Percentiles rank a stretch among this genome's conserved stretches.
These are phyloP conservation scores for Aphelenchoides besseyi DNA, from an alignment of 1,140 invertebrate species.

Conservation along the genomic window DNA sequence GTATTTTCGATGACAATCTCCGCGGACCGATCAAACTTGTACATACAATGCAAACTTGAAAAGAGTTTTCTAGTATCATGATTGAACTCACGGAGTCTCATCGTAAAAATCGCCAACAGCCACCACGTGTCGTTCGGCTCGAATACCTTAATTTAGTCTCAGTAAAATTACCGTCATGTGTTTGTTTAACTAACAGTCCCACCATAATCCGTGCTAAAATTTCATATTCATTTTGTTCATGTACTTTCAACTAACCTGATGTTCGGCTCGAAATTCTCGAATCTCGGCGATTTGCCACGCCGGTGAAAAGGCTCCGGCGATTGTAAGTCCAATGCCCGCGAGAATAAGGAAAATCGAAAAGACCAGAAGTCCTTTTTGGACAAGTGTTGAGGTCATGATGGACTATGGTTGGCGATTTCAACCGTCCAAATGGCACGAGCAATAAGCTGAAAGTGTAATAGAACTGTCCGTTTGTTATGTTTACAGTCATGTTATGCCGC, in stretches of 20 bases:
- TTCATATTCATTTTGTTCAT: conserved; percentile 12
- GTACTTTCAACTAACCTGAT: conserved; percentile 38
- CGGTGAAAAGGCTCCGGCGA: conserved; percentile 58
- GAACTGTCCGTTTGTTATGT: too few species aligned
- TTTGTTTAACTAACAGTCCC: conserved; percentile 61
- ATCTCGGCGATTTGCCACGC: conserved; percentile 61
- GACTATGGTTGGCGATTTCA: not conserved
- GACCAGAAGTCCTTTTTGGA: conserved; percentile 49
- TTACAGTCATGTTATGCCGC: too few species aligned
- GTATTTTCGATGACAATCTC: conserved; percentile 61
- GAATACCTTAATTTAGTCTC: not conserved
- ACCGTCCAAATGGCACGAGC: too few species aligned
- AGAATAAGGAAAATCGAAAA: conserved; percentile 56
- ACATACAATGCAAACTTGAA: conserved; percentile 33
- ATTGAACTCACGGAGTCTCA: conserved; percentile 49
- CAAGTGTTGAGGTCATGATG: conserved; percentile 35
- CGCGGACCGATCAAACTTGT: conserved; percentile 61
- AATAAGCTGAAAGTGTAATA: too few species aligned
- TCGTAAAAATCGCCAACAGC: conserved; percentile 62
- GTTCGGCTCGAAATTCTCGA: conserved; percentile 59
- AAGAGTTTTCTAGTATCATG: not conserved
- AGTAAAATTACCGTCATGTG: conserved; percentile 12
- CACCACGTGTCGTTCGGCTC: conserved; percentile 46
- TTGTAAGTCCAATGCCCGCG: conserved; percentile 46
- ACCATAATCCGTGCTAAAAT: conserved; percentile 59